Evolutionary conservation across 2,888 invertebrate genomes (phyloP).

Genomic region (Ichneumoninae sp.): DNA sequence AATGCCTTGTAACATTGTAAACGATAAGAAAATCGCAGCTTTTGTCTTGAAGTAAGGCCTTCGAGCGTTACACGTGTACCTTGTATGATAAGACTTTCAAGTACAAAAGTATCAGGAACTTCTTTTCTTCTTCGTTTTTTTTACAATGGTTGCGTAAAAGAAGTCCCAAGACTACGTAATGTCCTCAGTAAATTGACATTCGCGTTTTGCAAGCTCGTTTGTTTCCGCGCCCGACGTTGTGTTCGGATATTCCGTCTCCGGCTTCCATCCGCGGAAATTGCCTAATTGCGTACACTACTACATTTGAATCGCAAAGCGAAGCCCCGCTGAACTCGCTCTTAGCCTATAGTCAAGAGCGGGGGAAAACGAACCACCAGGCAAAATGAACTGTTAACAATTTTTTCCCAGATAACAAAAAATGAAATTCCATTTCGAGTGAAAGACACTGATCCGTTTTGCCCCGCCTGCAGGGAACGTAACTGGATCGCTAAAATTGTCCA

Average conservation of each 20-base stretch:
- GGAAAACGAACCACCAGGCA: too few relatives aligned
- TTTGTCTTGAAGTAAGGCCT: background rate
- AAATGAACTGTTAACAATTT: too few relatives aligned
- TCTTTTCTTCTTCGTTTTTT: slow-evolving; percentile 12
- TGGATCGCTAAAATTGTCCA: background rate
- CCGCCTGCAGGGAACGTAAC: background rate
- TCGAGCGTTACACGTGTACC: slow-evolving; percentile 55
- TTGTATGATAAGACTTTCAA: slow-evolving; percentile 25
- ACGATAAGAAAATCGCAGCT: background rate
- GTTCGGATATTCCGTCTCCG: slow-evolving; percentile 10
- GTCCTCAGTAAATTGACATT: slow-evolving; percentile 57
- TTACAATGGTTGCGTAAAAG: slow-evolving; percentile 62
- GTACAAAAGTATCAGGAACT: slow-evolving; percentile 33
- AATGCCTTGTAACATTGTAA: background rate
- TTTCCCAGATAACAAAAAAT: too few relatives aligned
- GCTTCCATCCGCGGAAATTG: slow-evolving; percentile 48
- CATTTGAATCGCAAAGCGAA: slow-evolving; percentile 47
- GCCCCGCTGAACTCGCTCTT: slow-evolving; percentile 24
- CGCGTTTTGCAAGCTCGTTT: slow-evolving; percentile 53
- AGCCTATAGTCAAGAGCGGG: too few relatives aligned
- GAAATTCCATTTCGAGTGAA: too few relatives aligned
- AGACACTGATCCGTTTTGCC: background rate
- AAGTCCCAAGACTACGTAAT: slow-evolving; percentile 63
- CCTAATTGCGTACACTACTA: slow-evolving; percentile 43
- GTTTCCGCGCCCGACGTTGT: slow-evolving; percentile 25